Percentiles rank a stretch among this genome's conserved stretches.
Evolutionary conservation across 2,888 invertebrate species (phyloP).

Genomic region (Keiferia lycopersicella): DNA sequence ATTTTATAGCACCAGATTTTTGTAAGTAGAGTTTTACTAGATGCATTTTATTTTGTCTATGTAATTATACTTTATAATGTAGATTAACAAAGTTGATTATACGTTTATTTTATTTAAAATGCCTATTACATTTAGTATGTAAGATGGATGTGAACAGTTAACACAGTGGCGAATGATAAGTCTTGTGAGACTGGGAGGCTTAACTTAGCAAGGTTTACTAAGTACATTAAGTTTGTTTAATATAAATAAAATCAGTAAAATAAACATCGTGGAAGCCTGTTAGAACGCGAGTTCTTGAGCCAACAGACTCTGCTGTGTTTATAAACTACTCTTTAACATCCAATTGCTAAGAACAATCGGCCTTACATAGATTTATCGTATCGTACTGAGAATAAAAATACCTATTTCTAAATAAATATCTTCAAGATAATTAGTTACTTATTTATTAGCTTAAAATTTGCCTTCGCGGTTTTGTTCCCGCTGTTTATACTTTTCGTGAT

Average conservation of each 20-base stretch:
- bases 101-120: slow-evolving; percentile 21
- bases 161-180: slow-evolving; percentile 44
- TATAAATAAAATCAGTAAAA: slow-evolving; percentile 34
- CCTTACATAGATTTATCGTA: slow-evolving; percentile 34
- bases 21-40: slow-evolving; percentile 35
- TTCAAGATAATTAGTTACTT: not conserved
- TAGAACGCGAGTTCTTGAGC: slow-evolving; percentile 76
- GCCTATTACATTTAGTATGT: not conserved
- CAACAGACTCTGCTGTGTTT: slow-evolving; percentile 73
- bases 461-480: too few species aligned
- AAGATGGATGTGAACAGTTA: slow-evolving; percentile 59
- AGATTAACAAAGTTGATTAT: slow-evolving; percentile 24
- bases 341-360: slow-evolving; percentile 47
- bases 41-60: slow-evolving; percentile 25
- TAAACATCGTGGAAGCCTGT: slow-evolving; percentile 71
- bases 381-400: not conserved
- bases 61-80: slow-evolving; percentile 20
- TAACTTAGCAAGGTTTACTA: slow-evolving; percentile 51
- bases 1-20: slow-evolving; percentile 39
- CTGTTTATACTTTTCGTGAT: too few species aligned
- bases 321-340: slow-evolving; percentile 32
- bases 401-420: not conserved
- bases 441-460: too few species aligned
- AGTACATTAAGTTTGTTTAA: not conserved
- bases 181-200: slow-evolving; percentile 65